Percentiles rank a stretch among this genome's conserved stretches.
These are phyloP conservation scores for Branchipolynoe longqiensis DNA, from an alignment of 2,888 invertebrate species.

Conservation along the genomic window DNA sequence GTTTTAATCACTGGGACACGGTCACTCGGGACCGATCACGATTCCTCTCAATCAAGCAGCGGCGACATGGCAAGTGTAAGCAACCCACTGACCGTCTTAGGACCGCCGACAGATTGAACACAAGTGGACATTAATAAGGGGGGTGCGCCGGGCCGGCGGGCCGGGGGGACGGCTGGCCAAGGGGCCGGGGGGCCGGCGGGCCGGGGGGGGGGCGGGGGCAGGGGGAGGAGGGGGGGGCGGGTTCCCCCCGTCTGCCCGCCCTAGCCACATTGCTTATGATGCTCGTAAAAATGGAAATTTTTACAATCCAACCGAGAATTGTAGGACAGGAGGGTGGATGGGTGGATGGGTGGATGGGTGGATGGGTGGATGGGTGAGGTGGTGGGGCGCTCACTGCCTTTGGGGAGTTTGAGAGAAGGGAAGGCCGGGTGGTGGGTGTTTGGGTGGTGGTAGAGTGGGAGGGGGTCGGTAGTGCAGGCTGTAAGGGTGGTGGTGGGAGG, in stretches of 20 bases:
- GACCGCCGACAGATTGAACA: conserved; percentile 41
- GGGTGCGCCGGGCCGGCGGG: neutral
- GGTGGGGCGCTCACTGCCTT: neutral
- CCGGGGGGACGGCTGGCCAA: neutral
- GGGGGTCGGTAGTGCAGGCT: neutral
- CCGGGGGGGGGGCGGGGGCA: too few relatives aligned
- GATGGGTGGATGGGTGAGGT: too few relatives aligned
- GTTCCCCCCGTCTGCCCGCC: too few relatives aligned
- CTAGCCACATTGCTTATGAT: conserved; percentile 40
- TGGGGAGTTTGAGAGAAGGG: neutral
- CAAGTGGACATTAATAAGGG: conserved; percentile 56
- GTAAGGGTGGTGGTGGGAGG: neutral
- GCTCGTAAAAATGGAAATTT: conserved; percentile 57
- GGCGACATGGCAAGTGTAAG: conserved; percentile 51
- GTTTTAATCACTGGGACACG: conserved; percentile 39
- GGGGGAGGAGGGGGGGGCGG: too few relatives aligned
- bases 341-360: too few relatives aligned
- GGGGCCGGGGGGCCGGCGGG: neutral
- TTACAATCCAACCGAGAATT: conserved; percentile 37
- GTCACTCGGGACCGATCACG: conserved; percentile 51
- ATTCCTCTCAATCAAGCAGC: conserved; percentile 52
- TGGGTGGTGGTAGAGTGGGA: neutral
- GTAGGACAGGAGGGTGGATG: neutral
- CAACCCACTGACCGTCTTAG: conserved; percentile 40
- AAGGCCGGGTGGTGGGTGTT: neutral